Evolutionary conservation across 1,140 invertebrate species (phyloP).

Genomic region (Drosophila arawakana): DNA sequence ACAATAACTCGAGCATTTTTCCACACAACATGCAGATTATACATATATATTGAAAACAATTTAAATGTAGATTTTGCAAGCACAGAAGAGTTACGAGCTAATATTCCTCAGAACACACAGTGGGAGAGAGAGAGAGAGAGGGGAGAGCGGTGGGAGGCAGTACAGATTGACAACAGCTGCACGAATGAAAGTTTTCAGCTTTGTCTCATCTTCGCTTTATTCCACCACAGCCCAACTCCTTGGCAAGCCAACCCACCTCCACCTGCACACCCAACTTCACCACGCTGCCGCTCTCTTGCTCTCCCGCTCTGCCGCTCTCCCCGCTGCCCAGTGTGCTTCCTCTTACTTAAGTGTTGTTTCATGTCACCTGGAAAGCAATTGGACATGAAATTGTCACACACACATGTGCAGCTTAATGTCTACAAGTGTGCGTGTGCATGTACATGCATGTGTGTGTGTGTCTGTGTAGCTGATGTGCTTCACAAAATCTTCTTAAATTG

Average conservation of each 20-base stretch:
- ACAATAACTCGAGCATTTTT: conserved; percentile 65
- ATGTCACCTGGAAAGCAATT: conserved; percentile 84
- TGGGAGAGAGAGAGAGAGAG: conserved; percentile 8
- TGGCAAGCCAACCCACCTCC: not conserved
- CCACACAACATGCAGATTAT: conserved; percentile 74
- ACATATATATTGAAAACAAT: conserved; percentile 74
- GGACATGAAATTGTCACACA: conserved; percentile 82
- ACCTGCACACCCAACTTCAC: not conserved
- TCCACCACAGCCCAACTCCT: conserved; percentile 9
- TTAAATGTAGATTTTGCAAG: conserved; percentile 74
- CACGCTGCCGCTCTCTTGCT: conserved; percentile 2
- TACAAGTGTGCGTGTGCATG: conserved; percentile 8
- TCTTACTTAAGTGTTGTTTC: conserved; percentile 84
- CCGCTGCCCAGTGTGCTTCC: conserved; percentile 48
- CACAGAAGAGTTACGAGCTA: conserved; percentile 56
- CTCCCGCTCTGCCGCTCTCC: conserved; percentile 2
- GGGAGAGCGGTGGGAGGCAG: conserved; percentile 9
- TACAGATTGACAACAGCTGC: conserved; percentile 51
- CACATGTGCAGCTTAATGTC: conserved; percentile 10
- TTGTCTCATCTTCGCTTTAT: conserved; percentile 11
- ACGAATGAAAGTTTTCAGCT: conserved; percentile 61
- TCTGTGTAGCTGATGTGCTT: conserved; percentile 21
- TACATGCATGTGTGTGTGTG: not conserved
- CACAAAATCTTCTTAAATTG: conserved; percentile 74
- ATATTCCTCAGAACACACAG: conserved; percentile 56